Evolutionary conservation across 2,113 vertebrate species (phyloP), one percentile per base, ranked within the genome.

Genomic region (Zosterops pallidus): DNA sequence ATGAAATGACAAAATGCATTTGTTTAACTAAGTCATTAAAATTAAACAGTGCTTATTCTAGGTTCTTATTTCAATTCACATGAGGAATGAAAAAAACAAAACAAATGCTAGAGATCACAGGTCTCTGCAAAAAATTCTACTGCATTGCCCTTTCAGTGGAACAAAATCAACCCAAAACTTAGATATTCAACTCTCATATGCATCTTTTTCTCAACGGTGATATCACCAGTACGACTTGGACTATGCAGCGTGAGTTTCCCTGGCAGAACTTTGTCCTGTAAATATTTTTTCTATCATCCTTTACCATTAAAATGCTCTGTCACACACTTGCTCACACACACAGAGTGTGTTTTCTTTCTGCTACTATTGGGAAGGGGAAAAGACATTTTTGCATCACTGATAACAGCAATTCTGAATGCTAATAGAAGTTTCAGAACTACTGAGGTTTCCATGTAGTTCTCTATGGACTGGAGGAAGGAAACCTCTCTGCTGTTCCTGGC

Each of bases 1-100:
- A 95, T 90, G 50, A 95, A 96, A 95, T 42, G 71, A 93, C 95
- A 96, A 96, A 92, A 91, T 85, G 64, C 70, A 88, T 89, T 88
- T 96, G 71, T 96, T 94, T 92, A 95, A 94, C 78, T 75, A 89
- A 94, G 19, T 71, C 85, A 67, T 89, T 94, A 90, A 94, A 96
- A 86, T 89, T 86, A 95, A 92, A 90, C 75, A 72, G 52, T 82
- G 44, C 37, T 86, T 94, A 85, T 82, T 89, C 76, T 56, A 64
- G 44, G 31, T 78, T 77, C 39, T 74, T 94, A 62, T 74, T 96
- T 95, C 69, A 94, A 83, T 82, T 86, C 42, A 1, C 33, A 55
- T 6, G 39, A 95, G 57, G 79, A 15, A 81, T 33, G 35, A 25
- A 77, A 92, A 83, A 75, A 52, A 4, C 14, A 59, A 92, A 92